Evolutionary conservation across 35 echinoderm and acorn worm genomes (phyloP), one percentile per base, ranked within the genome.

Genomic region (Nesometra sesokonis): DNA sequence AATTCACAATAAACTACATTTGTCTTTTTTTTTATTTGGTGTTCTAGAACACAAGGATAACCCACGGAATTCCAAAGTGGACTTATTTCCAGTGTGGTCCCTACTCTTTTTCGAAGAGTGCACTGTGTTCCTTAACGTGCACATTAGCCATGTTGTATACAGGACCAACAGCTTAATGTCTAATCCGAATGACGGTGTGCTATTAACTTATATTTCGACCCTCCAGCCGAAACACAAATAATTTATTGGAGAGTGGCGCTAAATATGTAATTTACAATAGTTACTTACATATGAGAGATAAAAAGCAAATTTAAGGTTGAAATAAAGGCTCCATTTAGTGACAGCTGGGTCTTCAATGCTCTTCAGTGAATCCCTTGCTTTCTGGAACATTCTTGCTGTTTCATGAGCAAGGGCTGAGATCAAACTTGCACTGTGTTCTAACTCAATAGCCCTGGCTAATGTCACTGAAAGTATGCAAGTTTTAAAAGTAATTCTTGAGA

Each of bases 251-350:
- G 15, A 43, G 38, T 43, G 4, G 38, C 38, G 5, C 4, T 7
- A 43, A 7, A 43, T 4, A 43, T 43, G 15, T 43, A 9, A 67
- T 13, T 1, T 67, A 46, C 13, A 52, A 57, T 78, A n/a, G n/a
- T n/a, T n/a, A 86, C 96, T 91, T 86, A 99, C 96, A 83, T 99
- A 94, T 30, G 93, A 89, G 82, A 94, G 35, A 85, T 99, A 99
- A 76, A 99, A 94, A 23, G 90, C 82, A 78, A 84, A 89, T 77
- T 99, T 99, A 17, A 99, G 85, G 30, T 94, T 77, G 9, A 94
- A 79, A 46, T 99, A 99, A 46, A 94, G 94, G 46, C 96, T 91
- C 96, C 96, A 99, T 40, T 99, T 99, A 30, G 84, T 80, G 1
- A 99, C 96, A 13, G 94, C 36, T 11, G 87, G 90, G 76, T 94